Percentiles rank a stretch among this genome's conserved stretches.
These are phyloP conservation scores for Ophion ellenae DNA, from an alignment of 2,888 invertebrate genomes.

Conservation along the genomic window DNA sequence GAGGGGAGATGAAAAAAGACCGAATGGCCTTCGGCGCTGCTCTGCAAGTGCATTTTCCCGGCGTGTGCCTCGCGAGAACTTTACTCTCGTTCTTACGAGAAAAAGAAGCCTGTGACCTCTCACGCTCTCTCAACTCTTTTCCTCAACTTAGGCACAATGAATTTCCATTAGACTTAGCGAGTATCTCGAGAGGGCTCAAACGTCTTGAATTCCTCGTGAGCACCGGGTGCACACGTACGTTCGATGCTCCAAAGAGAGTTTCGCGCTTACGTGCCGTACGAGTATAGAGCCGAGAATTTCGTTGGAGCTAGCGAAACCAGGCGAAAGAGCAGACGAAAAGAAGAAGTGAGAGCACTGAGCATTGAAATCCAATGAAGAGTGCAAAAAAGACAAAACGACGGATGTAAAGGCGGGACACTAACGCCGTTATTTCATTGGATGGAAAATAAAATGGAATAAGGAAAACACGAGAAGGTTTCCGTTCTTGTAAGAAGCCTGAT, in stretches of 20 bases:
- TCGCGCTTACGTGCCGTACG: conserved; percentile 49
- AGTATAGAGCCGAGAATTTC: conserved; percentile 38
- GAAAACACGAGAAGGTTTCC: conserved; percentile 50
- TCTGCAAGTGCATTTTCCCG: conserved; percentile 18
- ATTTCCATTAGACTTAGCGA: conserved; percentile 54
- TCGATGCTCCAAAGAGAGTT: conserved; percentile 50
- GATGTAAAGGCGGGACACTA: conserved; percentile 32
- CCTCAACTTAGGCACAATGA: conserved; percentile 39
- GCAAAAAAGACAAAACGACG: conserved; percentile 23
- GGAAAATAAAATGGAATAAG: conserved; percentile 16
- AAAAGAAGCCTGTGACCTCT: conserved; percentile 49
- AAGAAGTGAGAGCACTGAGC: conserved; percentile 26
- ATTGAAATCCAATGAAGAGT: conserved; percentile 36
- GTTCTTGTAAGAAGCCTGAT: conserved; percentile 53
- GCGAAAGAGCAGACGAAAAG: conserved; percentile 9
- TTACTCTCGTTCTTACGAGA: conserved; percentile 23
- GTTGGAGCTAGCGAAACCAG: conserved; percentile 30
- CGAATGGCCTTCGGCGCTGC: conserved; percentile 32
- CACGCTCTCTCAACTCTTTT: conserved; percentile 15
- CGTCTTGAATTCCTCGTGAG: conserved; percentile 49
- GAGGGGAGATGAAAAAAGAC: conserved; percentile 40
- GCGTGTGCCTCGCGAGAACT: conserved; percentile 23
- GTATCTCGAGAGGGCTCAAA: conserved; percentile 41
- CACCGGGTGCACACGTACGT: conserved; percentile 45
- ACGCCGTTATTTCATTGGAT: conserved; percentile 53